A percentile compares a stretch with the other conserved stretches of the same genome.
Conservation (phyloP, 1,140 invertebrate species). For the Listronotus bonariensis region DNA sequence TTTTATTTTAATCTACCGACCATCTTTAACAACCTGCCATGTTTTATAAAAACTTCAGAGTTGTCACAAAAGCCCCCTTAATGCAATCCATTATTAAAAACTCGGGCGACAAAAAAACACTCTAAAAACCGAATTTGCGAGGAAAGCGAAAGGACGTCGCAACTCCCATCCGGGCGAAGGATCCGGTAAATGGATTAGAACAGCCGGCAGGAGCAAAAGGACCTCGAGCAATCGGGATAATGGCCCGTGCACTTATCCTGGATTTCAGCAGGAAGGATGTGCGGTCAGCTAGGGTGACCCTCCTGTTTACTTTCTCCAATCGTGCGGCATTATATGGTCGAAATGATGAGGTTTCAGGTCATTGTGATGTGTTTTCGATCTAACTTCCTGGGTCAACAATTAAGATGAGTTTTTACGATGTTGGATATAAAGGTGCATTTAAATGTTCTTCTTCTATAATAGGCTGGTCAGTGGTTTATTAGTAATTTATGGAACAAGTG, state of each 20-base stretch:
- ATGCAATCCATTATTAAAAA: conserved; percentile 9
- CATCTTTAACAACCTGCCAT: no score
- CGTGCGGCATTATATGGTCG: conserved; percentile 26
- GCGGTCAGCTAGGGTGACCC: conserved; percentile 20
- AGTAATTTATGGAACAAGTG: no score
- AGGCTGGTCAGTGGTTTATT: no score
- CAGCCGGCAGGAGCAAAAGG: conserved; percentile 14
- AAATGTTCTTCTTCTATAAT: no score
- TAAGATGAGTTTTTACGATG: neutral
- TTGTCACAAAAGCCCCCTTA: no score
- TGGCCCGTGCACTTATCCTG: conserved; percentile 37
- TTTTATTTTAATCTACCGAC: no score
- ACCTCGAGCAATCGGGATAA: conserved; percentile 36
- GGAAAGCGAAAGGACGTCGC: conserved; percentile 15
- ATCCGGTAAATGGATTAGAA: conserved; percentile 32
- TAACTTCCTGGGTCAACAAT: conserved; percentile 22
- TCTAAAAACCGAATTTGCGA: conserved; percentile 12
- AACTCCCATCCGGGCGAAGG: neutral
- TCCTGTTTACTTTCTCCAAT: conserved; percentile 33
- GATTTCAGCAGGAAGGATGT: conserved; percentile 30
- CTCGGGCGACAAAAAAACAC: conserved; percentile 11
- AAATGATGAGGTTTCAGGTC: conserved; percentile 26
- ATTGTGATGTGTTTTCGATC: conserved; percentile 27
- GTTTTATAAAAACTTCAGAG: no score
- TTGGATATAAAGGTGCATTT: no score